Evolutionary conservation across 2,113 vertebrate genomes (phyloP).

Genomic region (Lophochroa leadbeateri): DNA sequence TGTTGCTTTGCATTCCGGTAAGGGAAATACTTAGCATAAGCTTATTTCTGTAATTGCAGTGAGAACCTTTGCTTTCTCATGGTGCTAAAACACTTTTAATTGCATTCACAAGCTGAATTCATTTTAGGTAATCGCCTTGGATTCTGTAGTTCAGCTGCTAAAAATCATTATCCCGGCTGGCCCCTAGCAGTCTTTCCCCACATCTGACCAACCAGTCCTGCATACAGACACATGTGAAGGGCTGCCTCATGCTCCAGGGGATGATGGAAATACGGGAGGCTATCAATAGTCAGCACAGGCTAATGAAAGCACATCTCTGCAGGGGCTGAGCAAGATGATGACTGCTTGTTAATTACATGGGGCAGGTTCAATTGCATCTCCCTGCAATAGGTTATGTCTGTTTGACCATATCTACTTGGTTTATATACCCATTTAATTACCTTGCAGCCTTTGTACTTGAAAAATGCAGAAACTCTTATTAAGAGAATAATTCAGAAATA

Average conservation of each 20-base stretch:
- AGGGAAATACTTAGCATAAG: neutral
- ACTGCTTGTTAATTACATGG: slow-evolving; percentile 31
- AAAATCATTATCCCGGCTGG: slow-evolving; percentile 29
- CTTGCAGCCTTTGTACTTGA: neutral
- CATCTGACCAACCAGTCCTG: neutral
- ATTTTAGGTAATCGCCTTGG: slow-evolving; percentile 12
- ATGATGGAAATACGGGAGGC: neutral
- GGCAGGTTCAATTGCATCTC: slow-evolving; percentile 36
- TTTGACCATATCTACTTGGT: neutral
- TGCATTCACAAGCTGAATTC: slow-evolving; percentile 14
- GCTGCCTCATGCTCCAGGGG: neutral
- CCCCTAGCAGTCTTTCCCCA: neutral
- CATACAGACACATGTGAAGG: neutral
- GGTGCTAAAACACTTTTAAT: slow-evolving; percentile 5
- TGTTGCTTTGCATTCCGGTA: neutral
- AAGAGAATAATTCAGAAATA: neutral
- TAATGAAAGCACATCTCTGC: slow-evolving; percentile 39
- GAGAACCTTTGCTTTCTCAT: neutral
- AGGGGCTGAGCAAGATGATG: slow-evolving; percentile 15
- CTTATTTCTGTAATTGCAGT: neutral
- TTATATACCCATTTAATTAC: neutral
- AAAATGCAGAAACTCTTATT: neutral
- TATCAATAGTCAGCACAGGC: slow-evolving; percentile 31
- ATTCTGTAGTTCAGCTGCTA: slow-evolving; percentile 22
- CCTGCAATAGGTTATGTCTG: slow-evolving; percentile 10